Conservation (phyloP, 2,113 vertebrate species). For the Cyprinodon variegatus region DNA sequence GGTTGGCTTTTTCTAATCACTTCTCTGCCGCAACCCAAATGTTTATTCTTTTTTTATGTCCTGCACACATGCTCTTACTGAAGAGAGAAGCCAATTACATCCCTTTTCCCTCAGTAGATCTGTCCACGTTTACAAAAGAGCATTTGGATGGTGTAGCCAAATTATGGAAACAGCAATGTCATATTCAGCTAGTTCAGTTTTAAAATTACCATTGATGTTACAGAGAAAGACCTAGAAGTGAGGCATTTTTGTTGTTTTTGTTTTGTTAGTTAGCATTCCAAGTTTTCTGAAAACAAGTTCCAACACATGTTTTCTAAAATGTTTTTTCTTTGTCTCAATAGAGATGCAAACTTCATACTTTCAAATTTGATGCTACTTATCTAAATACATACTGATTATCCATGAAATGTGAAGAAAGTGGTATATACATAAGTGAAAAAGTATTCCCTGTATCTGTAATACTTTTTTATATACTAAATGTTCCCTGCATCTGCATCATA, state of each 20-base stretch:
- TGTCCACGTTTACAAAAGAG: constrained; percentile 5
- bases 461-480: too few relatives aligned
- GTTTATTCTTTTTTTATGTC: constrained; percentile 15
- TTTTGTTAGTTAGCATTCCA: background rate
- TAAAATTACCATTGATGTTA: constrained; percentile 1
- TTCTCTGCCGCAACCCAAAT: constrained; percentile 8
- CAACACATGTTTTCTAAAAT: too few relatives aligned
- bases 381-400: too few relatives aligned
- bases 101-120: constrained; percentile 2
- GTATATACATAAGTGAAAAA: too few relatives aligned
- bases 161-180: background rate
- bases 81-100: constrained; percentile 26
- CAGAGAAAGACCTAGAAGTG: background rate
- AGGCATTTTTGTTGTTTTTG: background rate
- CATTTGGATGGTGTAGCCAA: background rate
- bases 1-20: constrained; percentile 28
- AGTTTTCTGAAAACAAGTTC: too few relatives aligned
- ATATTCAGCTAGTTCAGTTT: background rate
- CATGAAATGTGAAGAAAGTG: too few relatives aligned
- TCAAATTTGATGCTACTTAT: too few relatives aligned
- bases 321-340: too few relatives aligned
- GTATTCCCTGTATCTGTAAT: too few relatives aligned
- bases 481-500: too few relatives aligned
- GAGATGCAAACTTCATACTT: too few relatives aligned
- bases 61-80: background rate